Percentiles rank a stretch among this genome's conserved stretches.
phyloP scores from a whole-genome alignment of 1,140 invertebrate genomes.

The Drosophila grimshawi region DNA sequence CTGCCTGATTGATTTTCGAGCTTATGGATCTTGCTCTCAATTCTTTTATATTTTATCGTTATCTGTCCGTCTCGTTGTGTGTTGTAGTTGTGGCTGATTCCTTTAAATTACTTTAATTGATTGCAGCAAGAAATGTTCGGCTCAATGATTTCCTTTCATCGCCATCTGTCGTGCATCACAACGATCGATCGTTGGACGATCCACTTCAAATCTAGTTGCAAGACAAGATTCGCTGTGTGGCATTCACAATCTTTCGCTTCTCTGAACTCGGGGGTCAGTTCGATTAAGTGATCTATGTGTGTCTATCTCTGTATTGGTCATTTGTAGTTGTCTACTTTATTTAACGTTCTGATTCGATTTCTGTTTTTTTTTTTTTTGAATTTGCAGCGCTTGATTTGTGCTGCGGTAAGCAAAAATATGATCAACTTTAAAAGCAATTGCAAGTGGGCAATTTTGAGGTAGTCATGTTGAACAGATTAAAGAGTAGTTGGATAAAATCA shows the following conservation, averaged over 20 bases:
- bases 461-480: not conserved
- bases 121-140: slow-evolving; percentile 56
- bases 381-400: slow-evolving; percentile 47
- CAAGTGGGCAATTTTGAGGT: slow-evolving; percentile 6
- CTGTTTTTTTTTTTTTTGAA: slow-evolving; percentile 5
- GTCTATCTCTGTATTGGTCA: slow-evolving; percentile 16
- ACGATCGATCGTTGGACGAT: slow-evolving; percentile 49
- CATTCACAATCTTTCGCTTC: slow-evolving; percentile 40
- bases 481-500: not conserved
- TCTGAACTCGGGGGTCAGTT: slow-evolving; percentile 26
- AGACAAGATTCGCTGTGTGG: not conserved
- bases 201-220: slow-evolving; percentile 26
- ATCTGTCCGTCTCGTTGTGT: slow-evolving; percentile 19
- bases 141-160: slow-evolving; percentile 73
- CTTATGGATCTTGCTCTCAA: slow-evolving; percentile 56
- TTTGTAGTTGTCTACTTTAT: slow-evolving; percentile 42
- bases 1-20: slow-evolving; percentile 76
- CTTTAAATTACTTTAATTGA: slow-evolving; percentile 82
- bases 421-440: slow-evolving; percentile 23
- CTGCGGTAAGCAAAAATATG: slow-evolving; percentile 50
- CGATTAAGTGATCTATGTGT: slow-evolving; percentile 57
- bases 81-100: slow-evolving; percentile 51
- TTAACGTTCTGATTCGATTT: slow-evolving; percentile 32
- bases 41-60: slow-evolving; percentile 16
- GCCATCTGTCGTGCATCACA: slow-evolving; percentile 72